Evolutionary conservation across 2,113 vertebrate genomes (phyloP).

Genomic region (Puffinus mauretanicus): DNA sequence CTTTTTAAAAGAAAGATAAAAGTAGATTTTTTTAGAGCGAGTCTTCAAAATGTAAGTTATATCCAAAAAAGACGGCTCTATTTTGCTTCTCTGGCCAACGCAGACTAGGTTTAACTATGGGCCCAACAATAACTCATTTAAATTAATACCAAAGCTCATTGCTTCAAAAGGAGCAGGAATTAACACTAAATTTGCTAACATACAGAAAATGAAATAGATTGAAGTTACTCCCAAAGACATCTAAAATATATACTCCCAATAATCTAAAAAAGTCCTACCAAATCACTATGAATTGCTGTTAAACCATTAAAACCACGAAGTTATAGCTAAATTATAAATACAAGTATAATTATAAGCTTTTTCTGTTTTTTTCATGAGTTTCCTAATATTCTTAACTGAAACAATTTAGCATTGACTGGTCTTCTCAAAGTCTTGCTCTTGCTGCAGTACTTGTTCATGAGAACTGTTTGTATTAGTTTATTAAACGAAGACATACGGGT

Average conservation of each 20-base stretch:
- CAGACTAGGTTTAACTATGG: neutral
- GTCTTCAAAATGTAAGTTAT: neutral
- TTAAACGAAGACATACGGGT: neutral
- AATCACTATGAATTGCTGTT: neutral
- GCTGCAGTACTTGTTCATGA: neutral
- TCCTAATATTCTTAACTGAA: neutral
- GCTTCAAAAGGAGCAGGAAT: neutral
- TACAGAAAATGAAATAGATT: neutral
- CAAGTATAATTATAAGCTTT: neutral
- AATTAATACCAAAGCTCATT: neutral
- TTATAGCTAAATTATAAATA: neutral
- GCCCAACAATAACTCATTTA: neutral
- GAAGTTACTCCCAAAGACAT: neutral
- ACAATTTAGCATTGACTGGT: accelerated
- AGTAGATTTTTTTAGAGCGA: accelerated
- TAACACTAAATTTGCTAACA: neutral
- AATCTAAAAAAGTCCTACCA: neutral
- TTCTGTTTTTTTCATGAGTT: neutral
- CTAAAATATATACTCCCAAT: neutral
- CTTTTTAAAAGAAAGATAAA: neutral
- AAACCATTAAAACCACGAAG: neutral
- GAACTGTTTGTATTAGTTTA: neutral
- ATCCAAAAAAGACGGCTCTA: neutral
- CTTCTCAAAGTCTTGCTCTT: neutral
- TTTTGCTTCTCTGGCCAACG: neutral